Conservation (phyloP, 2,797 vertebrate genomes). For the Falco peregrinus region DNA sequence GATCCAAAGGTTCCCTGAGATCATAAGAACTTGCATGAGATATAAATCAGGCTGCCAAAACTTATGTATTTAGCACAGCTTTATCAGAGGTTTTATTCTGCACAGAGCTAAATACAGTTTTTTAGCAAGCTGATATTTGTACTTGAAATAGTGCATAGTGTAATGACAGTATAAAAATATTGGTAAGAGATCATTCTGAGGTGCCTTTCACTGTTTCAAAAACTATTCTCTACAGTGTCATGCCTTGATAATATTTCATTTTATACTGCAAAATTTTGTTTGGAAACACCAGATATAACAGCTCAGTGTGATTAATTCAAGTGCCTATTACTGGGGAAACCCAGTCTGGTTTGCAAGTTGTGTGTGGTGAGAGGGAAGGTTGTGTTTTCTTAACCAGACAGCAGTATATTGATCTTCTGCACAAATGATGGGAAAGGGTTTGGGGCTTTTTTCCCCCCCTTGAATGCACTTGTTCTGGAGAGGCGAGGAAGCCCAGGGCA, state of each 20-base stretch:
- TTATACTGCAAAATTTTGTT: not conserved
- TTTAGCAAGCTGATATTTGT: not conserved
- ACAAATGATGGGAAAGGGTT: not conserved
- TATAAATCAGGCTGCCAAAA: not conserved
- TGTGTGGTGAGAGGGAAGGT: not conserved
- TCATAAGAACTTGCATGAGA: not conserved
- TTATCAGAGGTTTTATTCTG: not conserved
- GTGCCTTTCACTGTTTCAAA: not conserved
- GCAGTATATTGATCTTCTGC: not conserved
- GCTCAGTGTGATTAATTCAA: not conserved
- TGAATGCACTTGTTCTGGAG: not conserved
- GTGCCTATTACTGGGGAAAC: not conserved
- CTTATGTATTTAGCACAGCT: not conserved
- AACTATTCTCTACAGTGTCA: not conserved
- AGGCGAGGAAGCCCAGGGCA: not conserved
- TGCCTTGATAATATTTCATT: not conserved
- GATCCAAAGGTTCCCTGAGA: not conserved
- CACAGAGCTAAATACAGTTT: not conserved
- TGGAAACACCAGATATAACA: not conserved
- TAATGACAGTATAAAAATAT: not conserved
- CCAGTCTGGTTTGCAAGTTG: not conserved
- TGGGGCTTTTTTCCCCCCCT: no score
- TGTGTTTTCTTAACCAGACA: not conserved
- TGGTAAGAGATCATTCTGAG: not conserved
- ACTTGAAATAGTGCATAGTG: not conserved